Evolutionary conservation across 2,888 invertebrate species (phyloP), one percentile per base, ranked within the genome.

Genomic region (Philaethria dido): DNA sequence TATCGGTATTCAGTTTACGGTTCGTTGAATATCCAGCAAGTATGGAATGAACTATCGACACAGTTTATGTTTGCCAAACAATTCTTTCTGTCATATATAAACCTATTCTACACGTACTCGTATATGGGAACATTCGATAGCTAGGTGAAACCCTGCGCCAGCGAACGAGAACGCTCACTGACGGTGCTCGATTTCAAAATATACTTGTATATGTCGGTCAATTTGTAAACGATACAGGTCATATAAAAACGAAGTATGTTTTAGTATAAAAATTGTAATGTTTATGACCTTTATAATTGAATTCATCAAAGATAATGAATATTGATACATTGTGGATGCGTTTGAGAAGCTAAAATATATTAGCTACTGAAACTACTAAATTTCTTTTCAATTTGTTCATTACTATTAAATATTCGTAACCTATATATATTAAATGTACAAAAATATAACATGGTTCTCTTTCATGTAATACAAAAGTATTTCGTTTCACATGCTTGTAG

Each of bases 171-270:
- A 69, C 65, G 66, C 68, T 65, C 70, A 64, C 73, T 69, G 72
- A 50, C 39, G 11, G 80, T 55, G 39, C n/a, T 39, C 73, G 59
- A 73, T 81, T 82, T 78, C 80, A 74, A 80, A 78, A 81, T 72
- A 73, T 72, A 70, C 54, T 18, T 18, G 20, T 13, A 47, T 57
- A 66, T 64, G 66, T 66, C 57, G 66, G 67, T 22, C 8, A 4
- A 22, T 22, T 2, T 50, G n/a, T n/a, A 50, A 50, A 5, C 20
- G 6, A 50, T 6, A 2, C n/a, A 0, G 25, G 16, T n/a, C 29
- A 25, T 16, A 29, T 50, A 3, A 22, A 22, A 14, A 22, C n/a
- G 13, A 3, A 39, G 39, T 39, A 36, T 36, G 5, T 36, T 9
- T 36, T 36, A 29, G 29, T 29, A 29, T 29, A 29, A 29, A 29